Base-by-base conservation (phyloP, 2,888 invertebrate species). In the Galerucella calmariensis region DNA sequence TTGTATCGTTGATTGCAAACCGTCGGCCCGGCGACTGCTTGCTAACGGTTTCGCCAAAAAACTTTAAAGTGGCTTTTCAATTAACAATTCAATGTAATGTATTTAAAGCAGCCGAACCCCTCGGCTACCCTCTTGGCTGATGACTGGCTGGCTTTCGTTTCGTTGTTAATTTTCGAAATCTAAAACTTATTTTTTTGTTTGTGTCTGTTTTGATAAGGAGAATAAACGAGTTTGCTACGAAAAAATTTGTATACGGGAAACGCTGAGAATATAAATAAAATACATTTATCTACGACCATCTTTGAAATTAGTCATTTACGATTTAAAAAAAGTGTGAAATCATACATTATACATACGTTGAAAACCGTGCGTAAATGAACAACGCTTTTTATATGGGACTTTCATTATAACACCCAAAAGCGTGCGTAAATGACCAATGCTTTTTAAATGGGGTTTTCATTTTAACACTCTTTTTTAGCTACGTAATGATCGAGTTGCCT, bases 1-100 rank as follows among this genome's bases (percentile, higher is more conserved):
- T 87, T 87, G 87, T 87, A 87, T 86, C 87, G 87, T 86, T 87
- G 87, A 87, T 87, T 88, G 87, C 87, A 84, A 86, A 86, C 84
- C 85, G 72, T 51, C 75, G 72, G 74, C 66, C 67, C 73, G 74
- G 70, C 75, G 75, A 69, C 75, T 74, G 75, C 80, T 79, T 58
- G 69, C 48, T 41, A 14, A 65, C 63, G 63, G 63, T 65, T 65
- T 48, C 46, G 41, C 63, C 46, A 44, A 71, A 41, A 41, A 86
- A 87, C 85, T 86, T 87, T 86, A 85, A 85, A 87, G 87, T 87
- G 87, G 87, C 86, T 87, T 87, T 87, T 86, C 87, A 87, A 87
- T 88, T 88, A 88, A 87, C 86, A 85, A 85, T 86, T 84, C 85
- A 85, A 84, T 84, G 83, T 84, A 84, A 86, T 85, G 85, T 85